A percentile compares a stretch with the other conserved stretches of the same genome.
phyloP scores from a whole-genome alignment of 2,888 invertebrate species.

The Leucophenga montana region DNA sequence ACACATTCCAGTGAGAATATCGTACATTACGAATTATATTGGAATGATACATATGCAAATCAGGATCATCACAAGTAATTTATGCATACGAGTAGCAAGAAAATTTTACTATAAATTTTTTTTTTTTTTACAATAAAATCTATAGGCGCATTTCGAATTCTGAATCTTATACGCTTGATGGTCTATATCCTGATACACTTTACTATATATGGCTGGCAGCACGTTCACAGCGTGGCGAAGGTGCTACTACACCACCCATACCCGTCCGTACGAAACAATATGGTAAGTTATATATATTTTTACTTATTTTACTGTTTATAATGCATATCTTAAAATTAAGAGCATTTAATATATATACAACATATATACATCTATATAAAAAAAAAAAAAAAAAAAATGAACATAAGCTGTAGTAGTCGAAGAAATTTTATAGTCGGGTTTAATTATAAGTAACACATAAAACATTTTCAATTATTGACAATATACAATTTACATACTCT shows the following conservation, averaged over 20 bases:
- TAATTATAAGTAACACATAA: constrained; percentile 46
- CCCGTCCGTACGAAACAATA: constrained; percentile 97
- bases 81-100: background rate
- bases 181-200: constrained; percentile 94
- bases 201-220: constrained; percentile 98
- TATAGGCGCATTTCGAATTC: constrained; percentile 83
- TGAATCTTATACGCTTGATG: constrained; percentile 89
- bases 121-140: constrained; percentile 17
- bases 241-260: constrained; percentile 94
- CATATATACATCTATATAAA: constrained; percentile 17
- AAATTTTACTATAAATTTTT: constrained; percentile 9
- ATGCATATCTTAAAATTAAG: constrained; percentile 23
- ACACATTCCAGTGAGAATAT: constrained; percentile 93
- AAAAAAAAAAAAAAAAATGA: constrained; percentile 29
- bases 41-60: constrained; percentile 96
- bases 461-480: constrained; percentile 5
- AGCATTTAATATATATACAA: constrained; percentile 18
- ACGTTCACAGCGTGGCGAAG: constrained; percentile 92
- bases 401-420: constrained; percentile 54
- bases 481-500: background rate
- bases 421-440: constrained; percentile 48
- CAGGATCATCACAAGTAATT: constrained; percentile 87
- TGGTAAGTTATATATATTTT: constrained; percentile 81
- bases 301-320: constrained; percentile 16
- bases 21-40: constrained; percentile 95